Evolutionary conservation across 2,797 vertebrate species (phyloP).

Genomic region (Sardinella longiceps): DNA sequence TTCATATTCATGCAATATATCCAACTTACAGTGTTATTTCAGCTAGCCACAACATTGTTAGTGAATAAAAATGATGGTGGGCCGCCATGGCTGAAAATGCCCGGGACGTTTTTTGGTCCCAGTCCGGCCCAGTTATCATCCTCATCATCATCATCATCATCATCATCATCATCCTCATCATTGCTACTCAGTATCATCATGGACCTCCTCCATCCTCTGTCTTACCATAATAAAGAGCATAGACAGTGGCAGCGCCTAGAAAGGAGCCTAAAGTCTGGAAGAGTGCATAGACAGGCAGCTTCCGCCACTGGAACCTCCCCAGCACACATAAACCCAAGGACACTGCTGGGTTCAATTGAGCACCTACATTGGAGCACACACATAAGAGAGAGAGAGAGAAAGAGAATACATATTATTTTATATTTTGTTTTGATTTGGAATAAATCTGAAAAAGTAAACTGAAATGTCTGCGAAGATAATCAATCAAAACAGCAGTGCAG

Average conservation of each 20-base stretch:
- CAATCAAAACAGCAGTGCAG: neutral
- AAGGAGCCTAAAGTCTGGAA: conserved; percentile 87
- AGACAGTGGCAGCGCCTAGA: conserved; percentile 82
- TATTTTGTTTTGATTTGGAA: neutral
- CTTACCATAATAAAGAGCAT: conserved; percentile 83
- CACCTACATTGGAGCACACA: conserved; percentile 67
- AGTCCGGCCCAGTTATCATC: too few relatives aligned
- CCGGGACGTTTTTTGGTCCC: too few relatives aligned
- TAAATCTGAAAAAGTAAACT: neutral
- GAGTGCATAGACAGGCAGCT: conserved; percentile 82
- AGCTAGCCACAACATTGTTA: too few relatives aligned
- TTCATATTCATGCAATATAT: too few relatives aligned
- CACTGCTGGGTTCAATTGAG: conserved; percentile 87
- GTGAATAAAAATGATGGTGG: too few relatives aligned
- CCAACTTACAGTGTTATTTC: too few relatives aligned
- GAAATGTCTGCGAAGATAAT: neutral
- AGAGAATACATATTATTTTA: neutral
- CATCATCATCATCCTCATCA: neutral
- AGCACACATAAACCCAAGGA: conserved; percentile 87
- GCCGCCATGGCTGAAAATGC: too few relatives aligned
- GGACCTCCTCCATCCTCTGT: conserved; percentile 29
- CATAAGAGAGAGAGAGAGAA: neutral
- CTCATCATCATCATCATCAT: conserved; percentile 28
- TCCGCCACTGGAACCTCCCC: conserved; percentile 85
- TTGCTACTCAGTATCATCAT: too few relatives aligned